These are phyloP conservation scores for Poeciliopsis paucimaculata DNA, from an alignment of 2,797 vertebrate genomes.

Conservation along the genomic window DNA sequence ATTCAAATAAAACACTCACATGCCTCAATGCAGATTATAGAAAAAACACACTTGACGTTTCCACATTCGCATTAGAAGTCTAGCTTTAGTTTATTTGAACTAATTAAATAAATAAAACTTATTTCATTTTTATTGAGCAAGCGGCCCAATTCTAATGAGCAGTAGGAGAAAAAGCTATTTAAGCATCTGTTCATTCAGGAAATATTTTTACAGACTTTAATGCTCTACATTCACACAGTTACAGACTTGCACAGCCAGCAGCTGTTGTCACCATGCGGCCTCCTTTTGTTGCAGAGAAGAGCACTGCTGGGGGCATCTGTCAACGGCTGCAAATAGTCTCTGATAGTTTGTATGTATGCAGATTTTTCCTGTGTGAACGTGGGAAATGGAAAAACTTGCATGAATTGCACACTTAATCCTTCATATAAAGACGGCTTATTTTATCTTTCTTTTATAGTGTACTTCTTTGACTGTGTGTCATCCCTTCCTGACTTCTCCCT, in stretches of 20 bases:
- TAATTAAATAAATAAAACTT: conserved; percentile 6
- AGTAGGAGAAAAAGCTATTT: neutral
- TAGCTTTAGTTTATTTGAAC: conserved; percentile 29
- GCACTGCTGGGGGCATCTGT: conserved; percentile 14
- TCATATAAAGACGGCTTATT: neutral
- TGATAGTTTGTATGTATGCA: conserved; percentile 5
- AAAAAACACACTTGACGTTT: neutral
- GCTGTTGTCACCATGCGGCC: conserved; percentile 10
- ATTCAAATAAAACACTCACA: neutral
- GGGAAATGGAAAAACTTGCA: neutral
- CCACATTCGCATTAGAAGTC: neutral
- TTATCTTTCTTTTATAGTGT: neutral
- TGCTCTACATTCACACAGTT: conserved; percentile 12
- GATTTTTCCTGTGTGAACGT: neutral
- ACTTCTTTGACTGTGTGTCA: neutral
- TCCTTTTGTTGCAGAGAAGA: conserved; percentile 22
- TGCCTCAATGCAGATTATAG: neutral
- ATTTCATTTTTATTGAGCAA: neutral
- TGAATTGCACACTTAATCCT: neutral
- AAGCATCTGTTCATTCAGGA: neutral
- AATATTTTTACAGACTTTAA: neutral
- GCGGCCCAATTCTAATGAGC: neutral
- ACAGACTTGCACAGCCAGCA: conserved; percentile 33
- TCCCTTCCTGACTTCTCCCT: neutral
- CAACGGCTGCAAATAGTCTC: conserved; percentile 33